Percentiles rank a stretch among this genome's conserved stretches.
These are phyloP conservation scores for Columbina picui DNA, from an alignment of 2,113 vertebrate species.

Conservation along the genomic window DNA sequence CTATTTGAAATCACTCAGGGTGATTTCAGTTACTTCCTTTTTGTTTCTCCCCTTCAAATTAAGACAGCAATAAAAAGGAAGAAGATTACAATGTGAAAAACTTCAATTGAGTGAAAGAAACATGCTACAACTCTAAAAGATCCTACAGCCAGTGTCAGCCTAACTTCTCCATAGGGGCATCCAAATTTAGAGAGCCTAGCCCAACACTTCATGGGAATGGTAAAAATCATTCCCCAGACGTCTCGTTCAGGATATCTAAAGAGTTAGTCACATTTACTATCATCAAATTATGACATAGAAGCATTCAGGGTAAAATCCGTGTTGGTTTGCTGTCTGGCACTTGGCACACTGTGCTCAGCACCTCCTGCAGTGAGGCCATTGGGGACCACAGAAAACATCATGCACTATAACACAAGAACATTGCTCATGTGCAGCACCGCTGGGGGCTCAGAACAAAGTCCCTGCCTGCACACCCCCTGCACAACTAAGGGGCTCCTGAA, in stretches of 20 bases:
- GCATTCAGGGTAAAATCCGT: background rate
- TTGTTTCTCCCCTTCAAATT: background rate
- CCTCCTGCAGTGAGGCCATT: background rate
- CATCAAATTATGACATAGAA: background rate
- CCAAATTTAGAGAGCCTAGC: background rate
- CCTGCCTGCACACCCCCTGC: background rate
- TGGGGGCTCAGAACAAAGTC: background rate
- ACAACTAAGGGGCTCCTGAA: background rate
- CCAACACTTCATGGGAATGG: background rate
- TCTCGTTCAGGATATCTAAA: background rate
- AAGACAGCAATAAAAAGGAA: background rate
- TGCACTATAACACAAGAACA: background rate
- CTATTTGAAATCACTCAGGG: background rate
- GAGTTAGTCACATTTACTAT: background rate
- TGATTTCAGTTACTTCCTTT: background rate
- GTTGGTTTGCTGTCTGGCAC: accelerated
- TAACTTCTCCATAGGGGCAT: background rate
- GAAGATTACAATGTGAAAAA: background rate
- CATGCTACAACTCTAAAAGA: background rate
- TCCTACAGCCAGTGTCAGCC: background rate
- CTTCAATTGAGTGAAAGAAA: background rate
- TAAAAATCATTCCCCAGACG: background rate
- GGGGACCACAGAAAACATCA: background rate
- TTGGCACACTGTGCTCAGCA: background rate
- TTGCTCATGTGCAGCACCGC: accelerated